Base-by-base conservation (phyloP, 64 coral and sea anemone species). In the Montipora capricornis region DNA sequence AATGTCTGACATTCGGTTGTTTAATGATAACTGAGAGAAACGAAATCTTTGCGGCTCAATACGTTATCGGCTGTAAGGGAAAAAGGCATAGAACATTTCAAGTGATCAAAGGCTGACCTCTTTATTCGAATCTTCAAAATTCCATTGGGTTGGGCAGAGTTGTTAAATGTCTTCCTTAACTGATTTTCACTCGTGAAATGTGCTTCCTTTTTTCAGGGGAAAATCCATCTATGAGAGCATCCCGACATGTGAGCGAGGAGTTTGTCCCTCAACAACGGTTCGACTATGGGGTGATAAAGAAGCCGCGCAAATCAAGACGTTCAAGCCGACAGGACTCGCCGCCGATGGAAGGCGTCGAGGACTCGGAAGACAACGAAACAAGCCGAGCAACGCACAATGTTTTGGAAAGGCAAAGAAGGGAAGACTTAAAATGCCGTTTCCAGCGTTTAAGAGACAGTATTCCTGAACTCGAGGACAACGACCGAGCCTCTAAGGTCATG, bases 301-400 rank as follows among this genome's bases (percentile, higher is more conserved):
- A 98, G 78, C 24, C 96, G 44, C 80, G 96, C 49, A 79, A 93
- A 0, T 51, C 88, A 0, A 88, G 96, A 22, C 78, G 93, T 78
- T 75, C 92, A 8, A 95, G 93, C 16, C 93, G 93, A 0, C 89
- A 90, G 14, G 83, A 90, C 8, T 93, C 74, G 69, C 89, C 90
- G 44, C 82, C 88, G 2, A 79, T 74, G 55, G 96, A 98, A 79
- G 94, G 94, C 50, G 94, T 91, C 37, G 98, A 99, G 3, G 98
- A 99, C 69, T 99, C 98, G 0, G 98, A 99, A 62, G 98, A 99
- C 71, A 94, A 90, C 19, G 98, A 99, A 84, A 96, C 93, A 83
- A 99, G 95, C 29, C 95, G 98, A 44, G 98, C 98, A 11, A 99
- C 98, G 3, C 98, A 99, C 37, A 99, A 99, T 20, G 98, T 99